Conservation (phyloP, 2,113 vertebrate species). For the Dascyllus trimaculatus region DNA sequence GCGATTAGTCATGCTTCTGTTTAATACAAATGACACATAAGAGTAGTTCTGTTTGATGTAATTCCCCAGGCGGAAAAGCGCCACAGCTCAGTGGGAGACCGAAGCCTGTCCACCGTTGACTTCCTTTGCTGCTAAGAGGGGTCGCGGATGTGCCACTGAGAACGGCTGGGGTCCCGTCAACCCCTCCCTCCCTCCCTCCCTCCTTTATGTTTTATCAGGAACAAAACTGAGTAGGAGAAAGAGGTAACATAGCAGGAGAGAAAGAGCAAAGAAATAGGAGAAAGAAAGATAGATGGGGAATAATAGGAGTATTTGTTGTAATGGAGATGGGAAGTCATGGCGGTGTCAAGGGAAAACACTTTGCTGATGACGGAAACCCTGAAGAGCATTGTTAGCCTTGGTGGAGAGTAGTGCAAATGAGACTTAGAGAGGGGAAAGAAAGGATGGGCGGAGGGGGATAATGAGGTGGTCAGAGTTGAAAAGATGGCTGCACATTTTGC, state of each 20-base stretch:
- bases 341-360: conserved; percentile 52
- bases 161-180: conserved; percentile 21
- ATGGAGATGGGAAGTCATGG: conserved; percentile 45
- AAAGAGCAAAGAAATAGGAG: not conserved
- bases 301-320: conserved; percentile 52
- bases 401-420: conserved; percentile 42
- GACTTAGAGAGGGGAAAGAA: conserved; percentile 9
- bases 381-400: conserved; percentile 47
- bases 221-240: conserved; percentile 31
- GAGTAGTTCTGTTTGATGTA: conserved; percentile 55
- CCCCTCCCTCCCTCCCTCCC: too few relatives aligned
- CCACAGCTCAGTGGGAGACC: conserved; percentile 39
- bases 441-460: conserved; percentile 15
- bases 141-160: conserved; percentile 11
- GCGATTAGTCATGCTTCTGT: conserved; percentile 41
- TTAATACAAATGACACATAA: conserved; percentile 47
- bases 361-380: conserved; percentile 51
- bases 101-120: conserved; percentile 28
- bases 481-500: conserved; percentile 34
- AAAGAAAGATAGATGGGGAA: conserved; percentile 35
- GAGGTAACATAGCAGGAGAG: not conserved
- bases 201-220: conserved; percentile 30
- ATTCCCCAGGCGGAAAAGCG: conserved; percentile 47
- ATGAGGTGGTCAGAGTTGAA: conserved; percentile 61
- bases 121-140: conserved; percentile 28